A percentile compares a stretch with the other conserved stretches of the same genome.
Evolutionary conservation across 2,888 invertebrate species (phyloP).

Genomic region (Ferdinandea cuprea): DNA sequence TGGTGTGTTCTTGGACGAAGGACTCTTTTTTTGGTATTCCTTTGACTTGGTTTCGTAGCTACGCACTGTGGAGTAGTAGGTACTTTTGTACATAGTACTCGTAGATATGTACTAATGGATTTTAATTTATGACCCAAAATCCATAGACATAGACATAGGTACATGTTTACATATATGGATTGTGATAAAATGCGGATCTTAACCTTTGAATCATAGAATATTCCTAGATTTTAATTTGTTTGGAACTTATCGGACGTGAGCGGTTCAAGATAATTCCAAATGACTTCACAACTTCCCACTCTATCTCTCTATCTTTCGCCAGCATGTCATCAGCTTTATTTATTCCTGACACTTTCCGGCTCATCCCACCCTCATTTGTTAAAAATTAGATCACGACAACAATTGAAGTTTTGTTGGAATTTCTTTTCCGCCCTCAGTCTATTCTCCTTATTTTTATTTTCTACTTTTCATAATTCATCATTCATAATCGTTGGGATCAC

Average conservation of each 20-base stretch:
- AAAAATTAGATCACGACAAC: slow-evolving; percentile 71
- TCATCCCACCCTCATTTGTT: slow-evolving; percentile 23
- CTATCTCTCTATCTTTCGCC: no score
- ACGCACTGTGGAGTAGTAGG: slow-evolving; percentile 22
- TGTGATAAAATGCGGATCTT: slow-evolving; percentile 39
- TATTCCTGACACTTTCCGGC: slow-evolving; percentile 22
- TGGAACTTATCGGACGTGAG: slow-evolving; percentile 64
- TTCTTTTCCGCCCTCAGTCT: slow-evolving; percentile 9
- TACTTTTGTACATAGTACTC: not conserved
- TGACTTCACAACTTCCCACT: slow-evolving; percentile 38
- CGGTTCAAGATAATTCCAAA: slow-evolving; percentile 35
- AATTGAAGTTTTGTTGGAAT: slow-evolving; percentile 61
- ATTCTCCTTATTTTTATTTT: slow-evolving; percentile 14
- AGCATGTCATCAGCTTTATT: slow-evolving; percentile 7
- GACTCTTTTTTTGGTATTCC: not conserved
- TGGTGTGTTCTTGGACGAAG: slow-evolving; percentile 16
- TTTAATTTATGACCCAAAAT: slow-evolving; percentile 34
- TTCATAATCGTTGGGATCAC: slow-evolving; percentile 60
- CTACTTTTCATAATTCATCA: slow-evolving; percentile 59
- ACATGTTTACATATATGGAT: not conserved
- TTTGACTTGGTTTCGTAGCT: slow-evolving; percentile 26
- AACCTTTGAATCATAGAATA: slow-evolving; percentile 16
- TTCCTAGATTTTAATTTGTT: slow-evolving; percentile 65
- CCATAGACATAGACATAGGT: slow-evolving; percentile 18
- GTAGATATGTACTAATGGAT: slow-evolving; percentile 11